phyloP scores from a whole-genome alignment of 2,113 vertebrate genomes.

The Callionymus lyra region DNA sequence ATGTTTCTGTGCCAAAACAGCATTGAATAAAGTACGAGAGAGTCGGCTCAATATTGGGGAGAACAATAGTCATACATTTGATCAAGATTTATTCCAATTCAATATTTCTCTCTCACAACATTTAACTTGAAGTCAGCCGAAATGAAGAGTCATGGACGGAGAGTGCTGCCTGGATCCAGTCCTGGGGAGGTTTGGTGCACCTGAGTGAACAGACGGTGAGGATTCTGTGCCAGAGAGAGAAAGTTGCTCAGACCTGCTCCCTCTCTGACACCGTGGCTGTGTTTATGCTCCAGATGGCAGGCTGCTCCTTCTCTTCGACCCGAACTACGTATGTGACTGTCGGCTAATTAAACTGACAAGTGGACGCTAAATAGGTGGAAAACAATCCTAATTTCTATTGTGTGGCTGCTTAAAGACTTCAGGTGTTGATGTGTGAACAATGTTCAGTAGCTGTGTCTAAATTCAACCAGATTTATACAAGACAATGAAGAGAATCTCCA shows the following conservation, averaged over 20 bases:
- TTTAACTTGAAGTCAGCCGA: background rate
- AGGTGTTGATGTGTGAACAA: too few species aligned
- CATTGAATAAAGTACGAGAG: too few species aligned
- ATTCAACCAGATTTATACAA: too few species aligned
- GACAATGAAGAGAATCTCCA: too few species aligned
- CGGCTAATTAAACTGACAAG: constrained; percentile 42
- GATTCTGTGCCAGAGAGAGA: constrained; percentile 27
- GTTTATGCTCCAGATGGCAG: constrained; percentile 56
- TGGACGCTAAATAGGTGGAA: constrained; percentile 23
- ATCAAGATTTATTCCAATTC: background rate
- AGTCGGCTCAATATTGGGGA: too few species aligned
- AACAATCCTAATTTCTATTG: constrained; percentile 35
- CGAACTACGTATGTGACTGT: constrained; percentile 38
- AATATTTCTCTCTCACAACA: background rate
- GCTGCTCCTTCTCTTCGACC: constrained; percentile 34
- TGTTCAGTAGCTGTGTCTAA: too few species aligned
- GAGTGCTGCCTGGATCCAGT: too few species aligned
- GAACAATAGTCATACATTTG: too few species aligned
- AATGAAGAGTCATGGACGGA: too few species aligned
- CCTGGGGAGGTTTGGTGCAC: too few species aligned
- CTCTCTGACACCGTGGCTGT: constrained; percentile 31
- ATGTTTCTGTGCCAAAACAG: too few species aligned
- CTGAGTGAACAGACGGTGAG: constrained; percentile 42
- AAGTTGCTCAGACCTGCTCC: constrained; percentile 35
- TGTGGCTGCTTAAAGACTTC: too few species aligned